Evolutionary conservation across 2,888 invertebrate species (phyloP).

Genomic region (Tuta absoluta): DNA sequence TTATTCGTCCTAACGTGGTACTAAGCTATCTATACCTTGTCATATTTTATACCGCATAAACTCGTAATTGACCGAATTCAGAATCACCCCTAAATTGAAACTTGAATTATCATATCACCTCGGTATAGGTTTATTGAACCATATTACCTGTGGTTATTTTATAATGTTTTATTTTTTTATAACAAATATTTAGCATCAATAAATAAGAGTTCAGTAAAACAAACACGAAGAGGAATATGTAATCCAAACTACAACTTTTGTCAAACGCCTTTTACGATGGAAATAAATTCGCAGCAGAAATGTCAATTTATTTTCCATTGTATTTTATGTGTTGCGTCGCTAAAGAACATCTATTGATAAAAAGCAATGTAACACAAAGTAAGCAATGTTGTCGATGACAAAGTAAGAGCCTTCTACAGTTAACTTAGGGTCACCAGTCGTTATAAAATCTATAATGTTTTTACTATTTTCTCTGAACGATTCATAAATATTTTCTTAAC

Average conservation of each 20-base stretch:
- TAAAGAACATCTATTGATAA: background rate
- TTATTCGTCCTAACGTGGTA: too few species aligned
- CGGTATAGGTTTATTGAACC: background rate
- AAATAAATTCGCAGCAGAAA: background rate
- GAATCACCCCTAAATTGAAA: too few species aligned
- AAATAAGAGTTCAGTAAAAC: constrained; percentile 25
- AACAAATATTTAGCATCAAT: background rate
- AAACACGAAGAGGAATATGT: constrained; percentile 28
- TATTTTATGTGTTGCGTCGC: background rate
- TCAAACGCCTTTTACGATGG: background rate
- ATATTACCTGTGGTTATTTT: too few species aligned
- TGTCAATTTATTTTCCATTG: constrained; percentile 16
- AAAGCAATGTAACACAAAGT: constrained; percentile 15
- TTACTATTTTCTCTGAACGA: too few species aligned
- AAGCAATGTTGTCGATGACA: constrained; percentile 3
- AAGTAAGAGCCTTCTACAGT: constrained; percentile 2
- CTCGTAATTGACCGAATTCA: too few species aligned
- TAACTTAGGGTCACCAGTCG: background rate
- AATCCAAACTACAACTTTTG: constrained; percentile 25
- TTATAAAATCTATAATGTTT: background rate
- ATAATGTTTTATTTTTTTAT: too few species aligned
- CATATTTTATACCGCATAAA: too few species aligned
- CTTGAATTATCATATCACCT: too few species aligned
- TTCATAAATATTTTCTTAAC: too few species aligned
- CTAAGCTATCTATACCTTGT: too few species aligned